Conservation (phyloP, 2,797 vertebrate genomes). For the Dipus sagitta region DNA sequence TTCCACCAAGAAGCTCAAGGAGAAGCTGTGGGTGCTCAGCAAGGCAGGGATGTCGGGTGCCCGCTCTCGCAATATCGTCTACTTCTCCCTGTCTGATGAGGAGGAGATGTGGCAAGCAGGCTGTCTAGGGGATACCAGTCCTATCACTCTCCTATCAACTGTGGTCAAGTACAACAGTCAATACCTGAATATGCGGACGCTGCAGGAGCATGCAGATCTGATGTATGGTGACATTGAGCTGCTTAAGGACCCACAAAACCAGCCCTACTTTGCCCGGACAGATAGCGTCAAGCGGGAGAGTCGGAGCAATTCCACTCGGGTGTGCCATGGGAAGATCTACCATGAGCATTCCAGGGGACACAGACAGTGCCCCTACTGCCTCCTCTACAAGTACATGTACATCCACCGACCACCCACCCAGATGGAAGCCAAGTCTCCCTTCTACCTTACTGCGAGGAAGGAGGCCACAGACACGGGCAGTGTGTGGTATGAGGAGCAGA, state of each 20-base stretch:
- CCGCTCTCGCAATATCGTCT: constrained; percentile 76
- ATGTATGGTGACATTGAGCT: constrained; percentile 82
- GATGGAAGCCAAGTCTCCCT: constrained; percentile 79
- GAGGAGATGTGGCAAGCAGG: constrained; percentile 84
- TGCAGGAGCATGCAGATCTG: constrained; percentile 80
- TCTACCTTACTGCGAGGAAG: constrained; percentile 80
- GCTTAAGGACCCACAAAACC: constrained; percentile 83
- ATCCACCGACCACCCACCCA: constrained; percentile 70
- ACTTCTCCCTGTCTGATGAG: constrained; percentile 81
- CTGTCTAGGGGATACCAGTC: constrained; percentile 82
- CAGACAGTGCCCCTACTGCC: constrained; percentile 79
- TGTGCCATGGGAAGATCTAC: constrained; percentile 77
- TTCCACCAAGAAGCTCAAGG: constrained; percentile 86
- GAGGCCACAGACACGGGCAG: constrained; percentile 70
- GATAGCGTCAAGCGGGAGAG: constrained; percentile 83
- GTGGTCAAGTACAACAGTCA: constrained; percentile 87
- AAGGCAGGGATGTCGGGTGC: constrained; percentile 83
- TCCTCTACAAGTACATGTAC: constrained; percentile 84
- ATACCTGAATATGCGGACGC: constrained; percentile 82
- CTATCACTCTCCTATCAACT: constrained; percentile 67
- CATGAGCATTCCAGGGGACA: constrained; percentile 80
- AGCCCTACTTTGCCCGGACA: constrained; percentile 82
- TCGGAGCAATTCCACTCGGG: constrained; percentile 48
- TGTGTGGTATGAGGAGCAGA: constrained; percentile 81
- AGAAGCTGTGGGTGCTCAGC: constrained; percentile 84